A percentile compares a stretch with the other conserved stretches of the same genome.
These are phyloP conservation scores for Mycalesis mineus DNA, from an alignment of 2,888 invertebrate species.

Conservation along the genomic window DNA sequence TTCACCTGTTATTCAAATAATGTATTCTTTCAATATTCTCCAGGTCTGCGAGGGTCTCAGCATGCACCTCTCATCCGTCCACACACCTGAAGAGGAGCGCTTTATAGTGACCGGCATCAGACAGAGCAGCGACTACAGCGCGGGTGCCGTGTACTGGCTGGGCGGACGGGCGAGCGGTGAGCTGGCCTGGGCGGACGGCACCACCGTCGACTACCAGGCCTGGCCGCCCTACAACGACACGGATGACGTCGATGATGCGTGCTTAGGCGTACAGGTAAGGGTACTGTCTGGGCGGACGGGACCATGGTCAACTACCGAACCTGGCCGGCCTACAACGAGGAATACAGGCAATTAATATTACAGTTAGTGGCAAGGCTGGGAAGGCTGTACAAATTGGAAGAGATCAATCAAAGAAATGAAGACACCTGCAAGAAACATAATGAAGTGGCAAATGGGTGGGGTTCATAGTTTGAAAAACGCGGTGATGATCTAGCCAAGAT, in stretches of 20 bases:
- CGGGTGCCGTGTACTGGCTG: slow-evolving; percentile 86
- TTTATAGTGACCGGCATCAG: slow-evolving; percentile 84
- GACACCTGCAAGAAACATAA: too few relatives aligned
- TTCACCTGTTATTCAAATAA: too few relatives aligned
- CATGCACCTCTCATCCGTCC: slow-evolving; percentile 83
- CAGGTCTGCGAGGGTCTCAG: slow-evolving; percentile 84
- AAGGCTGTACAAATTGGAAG: too few relatives aligned
- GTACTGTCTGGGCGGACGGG: too few relatives aligned
- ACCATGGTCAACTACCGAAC: too few relatives aligned
- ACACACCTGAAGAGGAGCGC: slow-evolving; percentile 82
- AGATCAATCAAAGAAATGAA: too few relatives aligned
- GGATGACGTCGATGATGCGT: slow-evolving; percentile 52
- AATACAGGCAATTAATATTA: too few relatives aligned
- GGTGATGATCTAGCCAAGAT: too few relatives aligned
- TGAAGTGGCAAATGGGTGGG: too few relatives aligned
- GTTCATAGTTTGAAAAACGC: too few relatives aligned
- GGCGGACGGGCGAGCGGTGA: slow-evolving; percentile 71
- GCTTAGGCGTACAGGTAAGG: slow-evolving; percentile 63
- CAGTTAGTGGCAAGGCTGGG: too few relatives aligned
- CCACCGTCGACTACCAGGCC: slow-evolving; percentile 79
- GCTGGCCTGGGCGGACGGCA: slow-evolving; percentile 82
- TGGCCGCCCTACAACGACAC: slow-evolving; percentile 80
- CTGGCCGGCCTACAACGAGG: too few relatives aligned
- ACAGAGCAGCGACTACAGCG: slow-evolving; percentile 83
- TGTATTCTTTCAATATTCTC: neutral